Base-by-base conservation (phyloP, 2,888 invertebrate genomes). In the Acrobasis suavella region DNA sequence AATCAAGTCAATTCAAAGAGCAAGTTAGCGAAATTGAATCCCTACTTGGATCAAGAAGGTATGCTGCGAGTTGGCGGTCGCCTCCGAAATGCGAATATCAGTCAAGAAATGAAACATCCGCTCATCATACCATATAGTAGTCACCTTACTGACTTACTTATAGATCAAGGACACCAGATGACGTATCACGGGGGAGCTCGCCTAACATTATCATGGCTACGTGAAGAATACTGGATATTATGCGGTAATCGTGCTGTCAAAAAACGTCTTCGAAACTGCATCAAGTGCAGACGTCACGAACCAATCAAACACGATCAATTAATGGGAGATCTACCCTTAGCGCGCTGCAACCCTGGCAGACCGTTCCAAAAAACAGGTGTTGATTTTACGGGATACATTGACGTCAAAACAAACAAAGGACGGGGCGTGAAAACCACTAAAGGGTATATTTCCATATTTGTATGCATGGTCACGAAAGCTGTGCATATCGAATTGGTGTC, bases 401-500 rank as follows among this genome's bases (percentile, higher is more conserved):
- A 64, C 5, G 64, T 66, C 37, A 67, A 67, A 61, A 50, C 56
- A 49, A 67, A 64, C 50, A 65, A 67, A 60, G 67, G 67, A 12
- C 15, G 65, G 14, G 62, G 62, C 50, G 54, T 66, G 9, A 64
- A 60, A 58, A 64, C 65, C 9, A 58, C 60, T 10, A 67, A 69
- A 46, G 67, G 62, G 15, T 66, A 69, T 22, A 64, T 66, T 7
- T 65, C 63, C 10, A 58, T 69, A 7, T 67, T 63, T 50, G 49
- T 67, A 22, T 69, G 68, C 50, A 64, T 67, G 64, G 62, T 59
- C 2, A 68, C 66, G 14, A 66, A 68, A 16, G 68, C 68, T 10
- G 63, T 66, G 1, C 67, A 69, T 32, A 50, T 69, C 0, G 67
- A 70, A 22, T 64, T 70, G 1, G 66, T 66, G 9, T 69, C 67